A percentile compares a stretch with the other conserved stretches of the same genome.
phyloP scores from a whole-genome alignment of 2,797 vertebrate species.

The Chaenodraco wilsoni region DNA sequence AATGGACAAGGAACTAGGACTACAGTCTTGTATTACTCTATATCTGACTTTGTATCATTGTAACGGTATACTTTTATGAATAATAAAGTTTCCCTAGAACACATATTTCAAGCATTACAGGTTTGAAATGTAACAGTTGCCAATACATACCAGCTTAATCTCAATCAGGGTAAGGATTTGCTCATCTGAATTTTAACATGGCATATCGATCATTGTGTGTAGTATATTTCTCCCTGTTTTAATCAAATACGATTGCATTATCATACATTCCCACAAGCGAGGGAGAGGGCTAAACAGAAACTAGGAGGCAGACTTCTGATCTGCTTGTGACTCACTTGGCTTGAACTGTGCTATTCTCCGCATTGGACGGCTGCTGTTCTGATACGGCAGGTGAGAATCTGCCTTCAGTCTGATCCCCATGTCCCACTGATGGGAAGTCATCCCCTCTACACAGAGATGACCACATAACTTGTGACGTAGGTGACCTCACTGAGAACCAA shows the following conservation, averaged over 20 bases:
- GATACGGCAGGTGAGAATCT: slow-evolving; percentile 34
- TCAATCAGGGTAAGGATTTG: too few relatives aligned
- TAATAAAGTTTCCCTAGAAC: too few relatives aligned
- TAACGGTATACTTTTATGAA: too few relatives aligned
- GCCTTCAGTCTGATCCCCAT: slow-evolving; percentile 3
- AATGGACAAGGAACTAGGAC: neutral
- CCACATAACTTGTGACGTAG: neutral
- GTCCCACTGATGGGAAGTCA: slow-evolving; percentile 34
- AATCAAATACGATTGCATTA: neutral
- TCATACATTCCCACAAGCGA: neutral
- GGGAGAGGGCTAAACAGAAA: neutral
- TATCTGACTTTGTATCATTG: too few relatives aligned
- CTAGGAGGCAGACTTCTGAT: slow-evolving; percentile 1
- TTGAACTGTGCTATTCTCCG: slow-evolving; percentile 8
- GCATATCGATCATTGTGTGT: neutral
- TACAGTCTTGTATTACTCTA: too few relatives aligned
- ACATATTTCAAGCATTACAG: too few relatives aligned
- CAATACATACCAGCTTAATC: too few relatives aligned
- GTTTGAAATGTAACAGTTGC: too few relatives aligned
- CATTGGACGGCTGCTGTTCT: slow-evolving; percentile 27
- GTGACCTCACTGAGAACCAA: neutral
- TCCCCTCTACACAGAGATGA: slow-evolving; percentile 11
- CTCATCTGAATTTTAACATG: neutral
- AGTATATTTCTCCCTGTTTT: neutral
- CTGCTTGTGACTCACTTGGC: slow-evolving; percentile 13